phyloP scores from a whole-genome alignment of 1,140 invertebrate genomes.

The Proales similis region DNA sequence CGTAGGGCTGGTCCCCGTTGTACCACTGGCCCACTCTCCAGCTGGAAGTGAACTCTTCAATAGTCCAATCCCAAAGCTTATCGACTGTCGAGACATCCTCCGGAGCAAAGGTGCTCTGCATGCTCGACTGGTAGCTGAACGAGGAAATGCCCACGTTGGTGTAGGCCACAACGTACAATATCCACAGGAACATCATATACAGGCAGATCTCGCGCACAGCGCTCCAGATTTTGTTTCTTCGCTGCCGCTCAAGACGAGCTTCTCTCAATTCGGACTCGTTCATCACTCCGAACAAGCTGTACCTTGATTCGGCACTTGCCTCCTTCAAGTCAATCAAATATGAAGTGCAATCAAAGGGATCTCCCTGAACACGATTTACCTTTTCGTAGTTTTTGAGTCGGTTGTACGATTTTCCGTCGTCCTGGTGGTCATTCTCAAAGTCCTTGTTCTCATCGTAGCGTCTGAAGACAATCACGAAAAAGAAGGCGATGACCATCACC shows the following conservation, averaged over 20 bases:
- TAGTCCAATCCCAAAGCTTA: constrained; percentile 13
- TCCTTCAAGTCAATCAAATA: constrained; percentile 27
- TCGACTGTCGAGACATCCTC: background rate
- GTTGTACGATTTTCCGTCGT: constrained; percentile 47
- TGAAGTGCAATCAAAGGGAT: background rate
- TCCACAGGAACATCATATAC: constrained; percentile 55
- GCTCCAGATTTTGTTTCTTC: constrained; percentile 55
- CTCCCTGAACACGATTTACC: constrained; percentile 42
- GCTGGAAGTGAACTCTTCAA: constrained; percentile 10
- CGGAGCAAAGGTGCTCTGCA: constrained; percentile 51
- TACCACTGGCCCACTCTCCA: constrained; percentile 22
- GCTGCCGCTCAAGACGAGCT: constrained; percentile 49
- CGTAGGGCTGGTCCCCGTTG: background rate
- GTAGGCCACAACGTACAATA: constrained; percentile 55
- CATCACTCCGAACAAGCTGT: constrained; percentile 48
- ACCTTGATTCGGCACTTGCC: constrained; percentile 40
- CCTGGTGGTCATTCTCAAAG: constrained; percentile 53
- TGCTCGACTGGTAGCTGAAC: constrained; percentile 50
- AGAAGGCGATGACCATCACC: constrained; percentile 54
- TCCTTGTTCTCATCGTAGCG: constrained; percentile 54
- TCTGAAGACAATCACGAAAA: constrained; percentile 55
- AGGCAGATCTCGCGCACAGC: constrained; percentile 54
- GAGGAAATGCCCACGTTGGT: constrained; percentile 50
- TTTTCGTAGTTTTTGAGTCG: constrained; percentile 45
- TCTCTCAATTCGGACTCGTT: constrained; percentile 49